phyloP scores from a whole-genome alignment of 2,113 vertebrate species.

The Fregata magnificens region DNA sequence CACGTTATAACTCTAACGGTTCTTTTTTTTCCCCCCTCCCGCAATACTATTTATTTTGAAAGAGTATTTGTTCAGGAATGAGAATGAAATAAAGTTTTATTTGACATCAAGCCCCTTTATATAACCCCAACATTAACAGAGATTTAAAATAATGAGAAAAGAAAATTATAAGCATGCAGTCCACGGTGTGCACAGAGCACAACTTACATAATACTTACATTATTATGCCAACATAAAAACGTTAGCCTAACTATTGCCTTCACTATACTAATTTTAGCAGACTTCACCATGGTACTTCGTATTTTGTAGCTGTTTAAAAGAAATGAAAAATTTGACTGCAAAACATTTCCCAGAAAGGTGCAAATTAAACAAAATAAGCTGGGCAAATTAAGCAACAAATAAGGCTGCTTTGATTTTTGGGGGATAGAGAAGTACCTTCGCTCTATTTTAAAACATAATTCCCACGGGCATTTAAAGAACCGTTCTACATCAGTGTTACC shows the following conservation, averaged over 20 bases:
- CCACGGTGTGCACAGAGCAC: neutral
- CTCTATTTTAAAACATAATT: neutral
- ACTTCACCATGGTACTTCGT: neutral
- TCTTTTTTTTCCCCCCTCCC: neutral
- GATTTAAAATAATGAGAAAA: neutral
- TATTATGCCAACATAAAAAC: neutral
- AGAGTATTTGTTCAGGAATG: neutral
- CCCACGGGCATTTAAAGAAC: neutral
- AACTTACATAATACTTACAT: no score
- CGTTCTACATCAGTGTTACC: neutral
- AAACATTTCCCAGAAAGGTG: neutral
- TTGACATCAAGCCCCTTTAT: neutral
- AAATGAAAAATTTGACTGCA: neutral
- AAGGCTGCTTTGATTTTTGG: neutral
- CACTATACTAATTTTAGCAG: neutral
- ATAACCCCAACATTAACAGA: neutral
- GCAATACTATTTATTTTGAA: neutral
- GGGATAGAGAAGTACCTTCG: neutral
- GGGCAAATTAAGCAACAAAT: neutral
- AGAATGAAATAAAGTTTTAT: neutral
- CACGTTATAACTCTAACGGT: neutral
- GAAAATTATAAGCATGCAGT: neutral
- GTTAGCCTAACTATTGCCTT: neutral
- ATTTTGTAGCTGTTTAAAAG: neutral
- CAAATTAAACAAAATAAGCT: neutral